These are phyloP conservation scores for Novumbra hubbsi DNA, from an alignment of 2,797 vertebrate species.

Conservation along the genomic window DNA sequence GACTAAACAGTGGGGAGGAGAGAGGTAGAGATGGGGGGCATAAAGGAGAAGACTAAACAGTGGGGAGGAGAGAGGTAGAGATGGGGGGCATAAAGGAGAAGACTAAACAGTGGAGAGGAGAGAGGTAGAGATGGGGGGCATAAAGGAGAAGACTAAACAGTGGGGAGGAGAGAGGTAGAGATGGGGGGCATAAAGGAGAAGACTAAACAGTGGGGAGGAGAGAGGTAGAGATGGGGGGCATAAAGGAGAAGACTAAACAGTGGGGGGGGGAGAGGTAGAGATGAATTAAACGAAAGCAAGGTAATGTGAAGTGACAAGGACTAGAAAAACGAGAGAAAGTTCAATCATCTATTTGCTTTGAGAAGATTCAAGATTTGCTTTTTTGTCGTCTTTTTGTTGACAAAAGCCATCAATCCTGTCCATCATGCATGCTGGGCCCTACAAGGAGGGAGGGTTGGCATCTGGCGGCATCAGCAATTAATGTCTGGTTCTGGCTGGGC, in stretches of 20 bases:
- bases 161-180: conserved; percentile 16
- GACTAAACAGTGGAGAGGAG: too few relatives aligned
- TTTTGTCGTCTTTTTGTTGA: conserved; percentile 37
- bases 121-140: not conserved
- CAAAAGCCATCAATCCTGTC: conserved; percentile 53
- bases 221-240: conserved; percentile 14
- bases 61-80: not conserved
- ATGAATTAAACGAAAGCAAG: not conserved
- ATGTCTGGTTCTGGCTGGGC: conserved; percentile 56
- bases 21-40: too few relatives aligned
- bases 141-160: not conserved
- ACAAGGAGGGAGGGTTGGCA: conserved; percentile 55
- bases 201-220: conserved; percentile 8
- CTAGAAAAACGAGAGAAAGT: not conserved
- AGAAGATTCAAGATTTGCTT: conserved; percentile 29
- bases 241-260: not conserved
- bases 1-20: too few relatives aligned
- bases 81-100: too few relatives aligned
- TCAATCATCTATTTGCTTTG: conserved; percentile 18
- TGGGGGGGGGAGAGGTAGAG: not conserved
- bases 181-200: not conserved
- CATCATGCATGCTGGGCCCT: conserved; percentile 48
- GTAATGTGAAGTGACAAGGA: not conserved
- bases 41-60: too few relatives aligned
- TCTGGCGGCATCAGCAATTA: conserved; percentile 68